Conservation (phyloP, 2,113 vertebrate genomes). For the Stegastes partitus region DNA sequence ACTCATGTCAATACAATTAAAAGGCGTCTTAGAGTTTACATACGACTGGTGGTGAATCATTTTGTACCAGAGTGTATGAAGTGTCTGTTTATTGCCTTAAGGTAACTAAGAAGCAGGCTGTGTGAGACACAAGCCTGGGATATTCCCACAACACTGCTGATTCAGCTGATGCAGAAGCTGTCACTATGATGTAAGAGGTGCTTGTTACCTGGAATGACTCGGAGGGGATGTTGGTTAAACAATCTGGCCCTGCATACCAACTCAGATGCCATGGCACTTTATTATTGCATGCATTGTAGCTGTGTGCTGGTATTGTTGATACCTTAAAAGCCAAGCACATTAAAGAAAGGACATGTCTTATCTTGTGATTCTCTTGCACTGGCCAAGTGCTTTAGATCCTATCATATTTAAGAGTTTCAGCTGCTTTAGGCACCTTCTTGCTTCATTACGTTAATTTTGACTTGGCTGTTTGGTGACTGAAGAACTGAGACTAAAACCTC, state of each 20-base stretch:
- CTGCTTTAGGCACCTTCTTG: neutral
- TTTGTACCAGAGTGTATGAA: constrained; percentile 3
- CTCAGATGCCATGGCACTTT: constrained; percentile 16
- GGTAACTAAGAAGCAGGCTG: constrained; percentile 14
- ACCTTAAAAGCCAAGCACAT: constrained; percentile 4
- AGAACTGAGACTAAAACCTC: neutral
- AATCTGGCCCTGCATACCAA: constrained; percentile 45
- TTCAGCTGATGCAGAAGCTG: constrained; percentile 34
- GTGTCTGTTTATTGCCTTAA: constrained; percentile 21
- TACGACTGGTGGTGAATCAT: constrained; percentile 14
- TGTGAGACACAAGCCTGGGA: constrained; percentile 38
- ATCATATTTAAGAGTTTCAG: neutral
- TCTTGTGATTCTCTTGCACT: neutral
- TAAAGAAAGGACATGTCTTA: constrained; percentile 1
- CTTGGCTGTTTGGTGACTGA: neutral
- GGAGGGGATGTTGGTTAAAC: constrained; percentile 40
- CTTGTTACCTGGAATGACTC: constrained; percentile 53
- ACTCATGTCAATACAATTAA: constrained; percentile 4
- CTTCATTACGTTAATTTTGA: neutral
- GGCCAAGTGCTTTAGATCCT: neutral
- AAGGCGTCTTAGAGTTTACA: neutral
- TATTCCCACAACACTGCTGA: constrained; percentile 48
- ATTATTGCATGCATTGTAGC: constrained; percentile 11
- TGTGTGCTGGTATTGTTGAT: constrained; percentile 17
- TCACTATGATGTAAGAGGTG: constrained; percentile 42